A percentile compares a stretch with the other conserved stretches of the same genome.
Evolutionary conservation across 2,797 vertebrate genomes (phyloP).

Genomic region (Poeciliopsis gracilis): DNA sequence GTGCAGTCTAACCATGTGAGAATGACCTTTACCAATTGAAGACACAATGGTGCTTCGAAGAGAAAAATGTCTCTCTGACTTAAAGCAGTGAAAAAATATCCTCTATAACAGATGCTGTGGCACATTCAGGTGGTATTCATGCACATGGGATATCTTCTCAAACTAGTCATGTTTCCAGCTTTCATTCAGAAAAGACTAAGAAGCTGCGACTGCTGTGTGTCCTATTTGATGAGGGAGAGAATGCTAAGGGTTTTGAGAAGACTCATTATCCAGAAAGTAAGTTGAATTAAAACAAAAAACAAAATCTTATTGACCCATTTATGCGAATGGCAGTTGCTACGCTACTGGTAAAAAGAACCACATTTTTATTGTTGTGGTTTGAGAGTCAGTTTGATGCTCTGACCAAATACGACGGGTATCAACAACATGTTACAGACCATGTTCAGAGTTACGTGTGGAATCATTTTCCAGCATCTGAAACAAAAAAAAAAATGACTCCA

Average conservation of each 20-base stretch:
- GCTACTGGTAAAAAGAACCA: neutral
- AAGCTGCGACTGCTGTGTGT: neutral
- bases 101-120: neutral
- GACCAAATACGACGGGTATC: neutral
- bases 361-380: neutral
- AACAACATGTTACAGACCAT: neutral
- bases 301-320: neutral
- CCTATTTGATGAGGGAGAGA: neutral
- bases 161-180: neutral
- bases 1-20: neutral
- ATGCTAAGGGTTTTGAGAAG: neutral
- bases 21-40: slow-evolving; percentile 9
- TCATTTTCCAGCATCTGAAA: neutral
- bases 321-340: neutral
- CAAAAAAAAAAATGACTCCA: neutral
- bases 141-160: neutral
- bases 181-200: neutral
- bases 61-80: neutral
- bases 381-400: neutral
- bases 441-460: neutral
- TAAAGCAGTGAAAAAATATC: neutral
- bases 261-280: neutral
- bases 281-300: neutral
- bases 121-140: neutral
- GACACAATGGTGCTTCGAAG: neutral